Percentiles rank a stretch among this genome's conserved stretches.
These are phyloP conservation scores for Phrynocephalus forsythii DNA, from an alignment of 2,797 vertebrate species.

Conservation along the genomic window DNA sequence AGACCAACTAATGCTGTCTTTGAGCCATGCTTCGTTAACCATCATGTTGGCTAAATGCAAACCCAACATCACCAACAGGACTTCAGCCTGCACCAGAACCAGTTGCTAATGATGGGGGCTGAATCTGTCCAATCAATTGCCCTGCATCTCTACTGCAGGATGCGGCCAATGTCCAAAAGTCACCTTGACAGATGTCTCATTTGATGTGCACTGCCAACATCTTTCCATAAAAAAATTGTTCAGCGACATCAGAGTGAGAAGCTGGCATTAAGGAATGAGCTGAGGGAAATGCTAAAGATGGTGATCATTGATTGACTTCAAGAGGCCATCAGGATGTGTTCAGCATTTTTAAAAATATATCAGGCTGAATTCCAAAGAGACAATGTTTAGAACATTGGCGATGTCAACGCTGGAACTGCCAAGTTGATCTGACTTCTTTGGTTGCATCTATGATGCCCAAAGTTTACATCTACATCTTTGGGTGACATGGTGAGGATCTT, in stretches of 20 bases:
- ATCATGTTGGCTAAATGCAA: background rate
- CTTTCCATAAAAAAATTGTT: background rate
- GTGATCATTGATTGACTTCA: background rate
- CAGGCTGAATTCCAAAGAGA: background rate
- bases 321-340: background rate
- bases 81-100: background rate
- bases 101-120: background rate
- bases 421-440: background rate
- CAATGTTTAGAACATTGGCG: too few species aligned
- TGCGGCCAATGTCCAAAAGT: rapidly evolving
- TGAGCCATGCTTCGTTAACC: background rate
- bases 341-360: background rate
- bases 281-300: background rate
- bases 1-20: background rate
- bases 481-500: background rate
- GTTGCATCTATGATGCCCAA: too few species aligned
- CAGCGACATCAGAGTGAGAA: background rate
- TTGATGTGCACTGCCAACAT: background rate
- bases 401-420: too few species aligned
- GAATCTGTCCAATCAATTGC: background rate
- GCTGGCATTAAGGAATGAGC: background rate
- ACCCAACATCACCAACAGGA: rapidly evolving
- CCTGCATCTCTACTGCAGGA: background rate
- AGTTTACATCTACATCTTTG: background rate
- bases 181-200: background rate